These are phyloP conservation scores for Sinocyclocheilus rhinocerous DNA, from an alignment of 2,113 vertebrate genomes.

Conservation along the genomic window DNA sequence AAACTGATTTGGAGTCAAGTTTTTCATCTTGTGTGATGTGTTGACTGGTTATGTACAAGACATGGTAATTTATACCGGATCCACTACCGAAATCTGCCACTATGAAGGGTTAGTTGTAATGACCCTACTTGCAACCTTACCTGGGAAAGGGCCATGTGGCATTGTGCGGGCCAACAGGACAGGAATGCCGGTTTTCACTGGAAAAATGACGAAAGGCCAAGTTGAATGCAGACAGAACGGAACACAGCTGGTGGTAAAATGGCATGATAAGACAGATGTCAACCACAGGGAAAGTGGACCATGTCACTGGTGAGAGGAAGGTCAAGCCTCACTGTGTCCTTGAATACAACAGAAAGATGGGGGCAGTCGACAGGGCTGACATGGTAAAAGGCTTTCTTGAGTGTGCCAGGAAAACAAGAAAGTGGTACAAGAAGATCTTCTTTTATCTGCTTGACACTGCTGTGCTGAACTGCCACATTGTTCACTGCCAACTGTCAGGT, in stretches of 20 bases:
- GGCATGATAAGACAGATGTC: neutral
- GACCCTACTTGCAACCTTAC: neutral
- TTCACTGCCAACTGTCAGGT: constrained; percentile 6
- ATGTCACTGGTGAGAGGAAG: constrained; percentile 12
- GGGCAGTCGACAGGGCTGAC: constrained; percentile 22
- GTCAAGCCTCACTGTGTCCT: constrained; percentile 24
- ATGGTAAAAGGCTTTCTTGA: constrained; percentile 26
- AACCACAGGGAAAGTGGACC: neutral
- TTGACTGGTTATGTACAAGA: neutral
- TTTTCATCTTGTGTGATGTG: too few species aligned
- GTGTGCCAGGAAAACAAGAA: constrained; percentile 16
- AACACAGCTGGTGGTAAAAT: neutral
- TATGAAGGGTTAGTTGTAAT: too few species aligned
- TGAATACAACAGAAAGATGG: constrained; percentile 40
- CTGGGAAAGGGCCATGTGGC: neutral
- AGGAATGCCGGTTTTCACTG: neutral
- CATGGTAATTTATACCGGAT: neutral
- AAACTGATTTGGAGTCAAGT: neutral
- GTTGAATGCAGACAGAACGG: neutral
- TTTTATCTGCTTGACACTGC: neutral
- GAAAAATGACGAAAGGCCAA: neutral
- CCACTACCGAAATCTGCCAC: neutral
- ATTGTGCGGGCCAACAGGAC: too few species aligned
- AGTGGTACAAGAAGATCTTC: constrained; percentile 30
- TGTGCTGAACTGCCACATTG: constrained; percentile 25